Conservation (phyloP, 2,888 invertebrate genomes). For the Pammene aurita region DNA sequence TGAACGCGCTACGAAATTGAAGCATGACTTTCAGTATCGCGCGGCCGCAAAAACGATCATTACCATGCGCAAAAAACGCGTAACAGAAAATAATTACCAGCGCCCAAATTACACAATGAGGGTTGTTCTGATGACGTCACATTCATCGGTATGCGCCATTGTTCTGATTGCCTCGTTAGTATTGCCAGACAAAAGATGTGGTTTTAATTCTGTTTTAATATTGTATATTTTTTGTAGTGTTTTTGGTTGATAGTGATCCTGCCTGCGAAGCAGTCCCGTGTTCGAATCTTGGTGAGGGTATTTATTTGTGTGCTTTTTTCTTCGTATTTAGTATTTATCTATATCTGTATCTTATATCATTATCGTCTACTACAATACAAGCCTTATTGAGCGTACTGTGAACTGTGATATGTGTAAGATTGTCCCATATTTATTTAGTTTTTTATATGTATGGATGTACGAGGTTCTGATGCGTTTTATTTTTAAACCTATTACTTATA, state of each 20-base stretch:
- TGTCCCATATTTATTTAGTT: no score
- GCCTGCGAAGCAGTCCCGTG: no score
- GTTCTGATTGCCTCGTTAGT: slow-evolving; percentile 72
- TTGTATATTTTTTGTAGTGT: background rate
- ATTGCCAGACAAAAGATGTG: slow-evolving; percentile 13
- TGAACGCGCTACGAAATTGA: background rate
- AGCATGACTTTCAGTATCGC: slow-evolving; percentile 19
- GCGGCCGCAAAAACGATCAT: slow-evolving; percentile 27
- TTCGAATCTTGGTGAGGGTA: no score
- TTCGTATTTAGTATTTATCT: no score
- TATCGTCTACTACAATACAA: no score
- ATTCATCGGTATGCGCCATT: slow-evolving; percentile 61
- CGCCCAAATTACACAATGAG: slow-evolving; percentile 61
- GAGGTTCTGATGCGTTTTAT: no score
- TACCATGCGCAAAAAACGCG: slow-evolving; percentile 30
- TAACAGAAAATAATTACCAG: slow-evolving; percentile 55
- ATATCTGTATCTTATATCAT: no score
- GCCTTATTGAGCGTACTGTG: no score
- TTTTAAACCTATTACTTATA: no score
- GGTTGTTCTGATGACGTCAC: slow-evolving; percentile 54
- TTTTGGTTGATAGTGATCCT: background rate
- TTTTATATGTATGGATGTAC: no score
- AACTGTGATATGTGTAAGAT: no score
- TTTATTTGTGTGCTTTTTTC: no score
- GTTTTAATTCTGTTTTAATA: slow-evolving; percentile 21